A percentile compares a stretch with the other conserved stretches of the same genome.
Conservation (phyloP, 1,140 invertebrate genomes). For the Mycetomoellerius zeteki region DNA sequence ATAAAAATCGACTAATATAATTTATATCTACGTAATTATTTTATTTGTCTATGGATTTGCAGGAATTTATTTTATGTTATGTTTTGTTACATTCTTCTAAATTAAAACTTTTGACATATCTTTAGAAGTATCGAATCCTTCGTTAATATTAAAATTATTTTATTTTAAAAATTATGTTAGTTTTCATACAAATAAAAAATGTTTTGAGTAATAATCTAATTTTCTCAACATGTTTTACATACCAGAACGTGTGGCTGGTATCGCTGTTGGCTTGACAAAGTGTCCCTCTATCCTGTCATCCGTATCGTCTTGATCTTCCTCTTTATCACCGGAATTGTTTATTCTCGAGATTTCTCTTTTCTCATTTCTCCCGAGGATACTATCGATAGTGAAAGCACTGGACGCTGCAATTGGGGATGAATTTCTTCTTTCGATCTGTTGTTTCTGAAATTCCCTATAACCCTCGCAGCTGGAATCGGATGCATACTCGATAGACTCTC, state of each 20-base stretch:
- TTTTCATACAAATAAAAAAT: background rate
- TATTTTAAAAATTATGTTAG: background rate
- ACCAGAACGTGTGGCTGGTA: conserved; percentile 72
- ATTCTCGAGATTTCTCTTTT: conserved; percentile 60
- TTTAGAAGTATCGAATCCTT: background rate
- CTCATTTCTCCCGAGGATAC: conserved; percentile 79
- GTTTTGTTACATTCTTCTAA: background rate
- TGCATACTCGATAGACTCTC: conserved; percentile 66
- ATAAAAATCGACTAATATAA: background rate
- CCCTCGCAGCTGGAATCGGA: conserved; percentile 76
- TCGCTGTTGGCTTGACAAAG: conserved; percentile 71
- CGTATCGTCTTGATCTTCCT: conserved; percentile 69
- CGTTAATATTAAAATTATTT: background rate
- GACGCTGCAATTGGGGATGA: conserved; percentile 62
- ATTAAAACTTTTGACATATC: background rate
- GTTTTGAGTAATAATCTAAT: background rate
- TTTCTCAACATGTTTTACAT: conserved; percentile 5
- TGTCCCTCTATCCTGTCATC: conserved; percentile 68
- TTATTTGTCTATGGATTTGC: background rate
- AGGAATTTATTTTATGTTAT: background rate
- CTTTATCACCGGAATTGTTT: conserved; percentile 52
- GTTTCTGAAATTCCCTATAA: conserved; percentile 56
- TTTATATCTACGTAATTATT: background rate
- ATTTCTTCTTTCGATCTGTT: conserved; percentile 59
- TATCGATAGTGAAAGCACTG: conserved; percentile 82